Evolutionary conservation across 2,113 vertebrate species (phyloP), one percentile per base, ranked within the genome.

Genomic region (Clarias macrocephalus): DNA sequence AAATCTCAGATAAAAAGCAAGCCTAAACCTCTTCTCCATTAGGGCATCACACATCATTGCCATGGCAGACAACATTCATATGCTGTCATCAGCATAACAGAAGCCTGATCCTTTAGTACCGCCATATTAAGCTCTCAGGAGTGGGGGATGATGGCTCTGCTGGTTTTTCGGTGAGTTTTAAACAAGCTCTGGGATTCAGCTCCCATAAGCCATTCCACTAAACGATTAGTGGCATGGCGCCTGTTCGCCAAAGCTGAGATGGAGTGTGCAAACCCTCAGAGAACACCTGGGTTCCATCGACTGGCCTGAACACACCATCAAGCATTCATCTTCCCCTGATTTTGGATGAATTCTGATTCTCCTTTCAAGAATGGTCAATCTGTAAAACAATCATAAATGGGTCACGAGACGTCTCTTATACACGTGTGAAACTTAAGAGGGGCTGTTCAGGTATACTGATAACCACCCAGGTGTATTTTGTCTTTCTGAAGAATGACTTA

Each of bases 281-380:
- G n/a, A 85, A 89, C 89, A 92, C 92, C 93, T 91, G 60, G 89
- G 93, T 92, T 88, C 89, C 66, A 83, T 19, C 82, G 73, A 87
- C 90, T 89, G 88, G 87, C 84, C 87, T 80, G 90, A 68, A 84
- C 91, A 89, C 92, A 37, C 33, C 33, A 92, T 91, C 89, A 89
- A 88, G 87, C 88, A 90, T 90, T 92, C 91, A 89, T 91, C 89
- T 87, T 79, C 83, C 84, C 87, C 84, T 82, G 72, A 83, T 89
- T 91, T 88, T 76, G 87, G 89, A 88, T 84, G 85, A 88, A 83
- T 86, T 88, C 89, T 88, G 52, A 82, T 60, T 82, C 85, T 89
- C 79, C 54, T 77, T 59, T 84, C 83, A 18, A 65, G 60, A 80
- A 87, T 37, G 33, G 33, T 37, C 33, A 37, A 3, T 37, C 33